A percentile compares a stretch with the other conserved stretches of the same genome.
phyloP scores from a whole-genome alignment of 1,140 invertebrate genomes.

The Ptiloglossa arizonensis region DNA sequence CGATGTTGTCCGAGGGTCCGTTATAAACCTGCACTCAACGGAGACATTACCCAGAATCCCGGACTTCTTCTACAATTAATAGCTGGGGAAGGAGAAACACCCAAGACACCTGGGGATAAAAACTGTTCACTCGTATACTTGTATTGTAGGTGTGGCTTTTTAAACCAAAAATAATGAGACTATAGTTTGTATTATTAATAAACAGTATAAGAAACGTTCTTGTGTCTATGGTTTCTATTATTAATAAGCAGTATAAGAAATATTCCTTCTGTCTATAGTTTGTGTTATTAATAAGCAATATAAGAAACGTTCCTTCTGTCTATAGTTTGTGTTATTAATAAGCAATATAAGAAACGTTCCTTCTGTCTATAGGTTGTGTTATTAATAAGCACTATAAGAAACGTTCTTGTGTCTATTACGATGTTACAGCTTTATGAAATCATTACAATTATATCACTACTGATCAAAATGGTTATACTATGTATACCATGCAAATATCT shows the following conservation, averaged over 20 bases:
- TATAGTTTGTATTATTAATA: too few species aligned
- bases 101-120: neutral
- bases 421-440: neutral
- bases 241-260: too few species aligned
- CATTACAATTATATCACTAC: neutral
- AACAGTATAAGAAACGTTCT: too few species aligned
- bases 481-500: neutral
- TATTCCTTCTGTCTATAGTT: neutral
- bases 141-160: neutral
- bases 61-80: conserved; percentile 14
- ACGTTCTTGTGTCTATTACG: neutral
- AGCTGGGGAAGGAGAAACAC: neutral
- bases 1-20: conserved; percentile 9
- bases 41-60: neutral
- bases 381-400: too few species aligned
- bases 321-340: neutral
- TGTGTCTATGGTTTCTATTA: neutral
- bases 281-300: too few species aligned
- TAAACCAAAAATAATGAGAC: too few species aligned
- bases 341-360: too few species aligned
- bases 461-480: neutral
- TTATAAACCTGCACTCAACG: conserved; percentile 4
- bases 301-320: too few species aligned
- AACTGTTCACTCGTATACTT: neutral
- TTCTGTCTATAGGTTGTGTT: neutral